Base-by-base conservation (phyloP, 2,888 invertebrate species). In the Drosophila hamatofila region DNA sequence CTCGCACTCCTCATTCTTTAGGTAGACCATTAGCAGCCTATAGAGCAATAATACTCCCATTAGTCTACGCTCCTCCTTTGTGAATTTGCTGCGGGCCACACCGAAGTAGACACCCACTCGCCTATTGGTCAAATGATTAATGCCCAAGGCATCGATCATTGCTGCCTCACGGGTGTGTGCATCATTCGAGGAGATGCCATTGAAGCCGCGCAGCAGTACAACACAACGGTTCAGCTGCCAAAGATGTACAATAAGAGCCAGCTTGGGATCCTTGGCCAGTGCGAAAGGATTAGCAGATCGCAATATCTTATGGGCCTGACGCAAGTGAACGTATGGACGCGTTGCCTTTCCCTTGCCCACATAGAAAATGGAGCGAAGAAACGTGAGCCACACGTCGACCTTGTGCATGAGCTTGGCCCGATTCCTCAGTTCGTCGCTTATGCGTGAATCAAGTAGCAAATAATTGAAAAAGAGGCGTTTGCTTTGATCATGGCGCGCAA, bases 151-250 rank as follows among this genome's bases (percentile, higher is more conserved):
- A 81, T 97, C 97, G 23, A 99, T 98, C 95, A 99, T 98, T 4
- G 97, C 95, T 0, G 98, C 98, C 92, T 99, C 99, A 76, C 98
- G 94, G 0, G 97, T 97, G 82, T 96, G 97, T 0, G 99, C 98
- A 92, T 99, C 99, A 0, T 95, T 96, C 0, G 97, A 96, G 39
- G 97, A 96, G 1, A 96, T 95, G 92, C 97, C 97, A 81, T 97
- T 97, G 91, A 97, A 98, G 39, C 97, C 94, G 81, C 97, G 97
- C 1, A 98, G 93, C 67, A 98, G 97, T 1, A 98, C 94, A 0
- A 99, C 97, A 0, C 98, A 98, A 6, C 94, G 93, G 59, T 95
- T 95, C 72, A 94, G 94, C 0, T 94, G 94, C 99, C 99, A 99
- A 73, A 99, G 96, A 81, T 97, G 95, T 5, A 97, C 92, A 72